These are phyloP conservation scores for Nerophis ophidion DNA, from an alignment of 2,113 vertebrate genomes.

Conservation along the genomic window DNA sequence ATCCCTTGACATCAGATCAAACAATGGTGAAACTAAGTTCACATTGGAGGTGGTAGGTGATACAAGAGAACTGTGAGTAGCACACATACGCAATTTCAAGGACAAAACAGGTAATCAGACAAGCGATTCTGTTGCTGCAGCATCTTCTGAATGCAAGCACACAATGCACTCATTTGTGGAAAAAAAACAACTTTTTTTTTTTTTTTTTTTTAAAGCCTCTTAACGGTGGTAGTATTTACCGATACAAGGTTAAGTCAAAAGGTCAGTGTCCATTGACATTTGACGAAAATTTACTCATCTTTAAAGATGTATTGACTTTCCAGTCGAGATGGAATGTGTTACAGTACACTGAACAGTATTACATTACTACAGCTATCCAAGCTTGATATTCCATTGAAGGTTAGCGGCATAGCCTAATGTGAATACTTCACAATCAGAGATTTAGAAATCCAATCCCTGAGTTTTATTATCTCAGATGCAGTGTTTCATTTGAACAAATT, in stretches of 20 bases:
- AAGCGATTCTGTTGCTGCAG: neutral
- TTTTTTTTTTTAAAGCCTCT: too few species aligned
- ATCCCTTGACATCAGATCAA: neutral
- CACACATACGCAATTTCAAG: neutral
- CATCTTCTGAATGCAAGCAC: neutral
- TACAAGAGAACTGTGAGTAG: neutral
- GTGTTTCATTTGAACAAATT: constrained; percentile 24
- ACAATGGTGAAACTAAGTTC: neutral
- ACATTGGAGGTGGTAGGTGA: neutral
- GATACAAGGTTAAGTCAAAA: neutral
- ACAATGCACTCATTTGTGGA: neutral
- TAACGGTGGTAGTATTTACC: neutral
- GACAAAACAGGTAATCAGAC: neutral
- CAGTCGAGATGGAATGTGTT: neutral
- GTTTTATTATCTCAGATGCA: constrained; percentile 27
- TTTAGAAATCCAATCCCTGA: constrained; percentile 29
- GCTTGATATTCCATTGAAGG: constrained; percentile 39
- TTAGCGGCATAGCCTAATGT: constrained; percentile 47
- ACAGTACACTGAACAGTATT: constrained; percentile 16
- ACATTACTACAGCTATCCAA: too few species aligned
- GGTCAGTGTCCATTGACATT: neutral
- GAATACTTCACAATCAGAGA: too few species aligned
- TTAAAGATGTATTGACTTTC: neutral
- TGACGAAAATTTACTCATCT: neutral
- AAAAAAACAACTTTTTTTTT: neutral